These are phyloP conservation scores for Fratercula arctica DNA, from an alignment of 2,797 vertebrate genomes.

Conservation along the genomic window DNA sequence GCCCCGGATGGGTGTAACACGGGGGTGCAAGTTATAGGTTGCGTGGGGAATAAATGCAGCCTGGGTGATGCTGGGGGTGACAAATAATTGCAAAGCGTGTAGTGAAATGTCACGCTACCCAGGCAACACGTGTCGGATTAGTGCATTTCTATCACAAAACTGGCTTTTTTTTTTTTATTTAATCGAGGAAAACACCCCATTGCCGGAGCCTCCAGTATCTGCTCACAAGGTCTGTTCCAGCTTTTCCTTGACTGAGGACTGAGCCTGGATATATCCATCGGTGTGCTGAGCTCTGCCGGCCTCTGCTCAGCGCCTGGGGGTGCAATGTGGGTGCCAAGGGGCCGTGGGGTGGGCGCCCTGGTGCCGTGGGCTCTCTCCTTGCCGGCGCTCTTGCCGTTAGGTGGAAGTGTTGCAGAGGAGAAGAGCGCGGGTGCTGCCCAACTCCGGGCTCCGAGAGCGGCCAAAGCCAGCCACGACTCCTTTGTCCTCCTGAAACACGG, in stretches of 20 bases:
- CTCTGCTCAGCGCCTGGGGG: background rate
- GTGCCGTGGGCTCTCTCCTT: background rate
- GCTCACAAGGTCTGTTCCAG: no score
- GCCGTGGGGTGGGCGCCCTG: background rate
- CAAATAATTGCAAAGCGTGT: background rate
- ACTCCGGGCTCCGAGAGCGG: rapidly evolving
- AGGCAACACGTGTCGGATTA: background rate
- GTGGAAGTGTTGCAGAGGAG: constrained; percentile 62
- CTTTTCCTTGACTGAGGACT: background rate
- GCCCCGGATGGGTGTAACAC: rapidly evolving
- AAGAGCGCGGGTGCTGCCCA: background rate
- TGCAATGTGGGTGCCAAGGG: rapidly evolving
- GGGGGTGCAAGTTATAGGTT: background rate
- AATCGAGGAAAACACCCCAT: background rate
- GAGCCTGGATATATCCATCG: background rate
- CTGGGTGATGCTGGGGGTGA: background rate
- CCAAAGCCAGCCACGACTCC: background rate
- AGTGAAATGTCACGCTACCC: background rate
- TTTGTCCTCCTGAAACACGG: background rate
- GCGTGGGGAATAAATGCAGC: background rate
- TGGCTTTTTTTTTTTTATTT: background rate
- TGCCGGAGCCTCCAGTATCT: background rate
- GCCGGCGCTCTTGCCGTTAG: background rate
- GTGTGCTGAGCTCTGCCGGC: background rate
- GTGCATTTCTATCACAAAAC: background rate